Percentiles rank a stretch among this genome's conserved stretches.
These are phyloP conservation scores for Apodemia mormo DNA, from an alignment of 2,888 invertebrate species.

Conservation along the genomic window DNA sequence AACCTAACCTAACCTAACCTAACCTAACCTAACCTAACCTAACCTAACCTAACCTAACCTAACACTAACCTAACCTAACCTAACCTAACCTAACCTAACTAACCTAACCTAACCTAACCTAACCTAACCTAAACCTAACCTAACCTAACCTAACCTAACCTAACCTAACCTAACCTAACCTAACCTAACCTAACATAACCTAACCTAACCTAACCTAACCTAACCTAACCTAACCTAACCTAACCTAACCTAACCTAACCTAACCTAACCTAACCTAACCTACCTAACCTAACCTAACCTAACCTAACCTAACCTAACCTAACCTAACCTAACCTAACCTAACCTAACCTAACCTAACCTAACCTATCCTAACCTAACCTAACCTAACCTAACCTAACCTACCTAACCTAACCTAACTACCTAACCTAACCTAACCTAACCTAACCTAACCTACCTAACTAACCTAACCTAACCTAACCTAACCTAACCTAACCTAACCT, in stretches of 20 bases:
- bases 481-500: slow-evolving; percentile 44
- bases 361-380: slow-evolving; percentile 42
- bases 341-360: slow-evolving; percentile 41
- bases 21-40: slow-evolving; percentile 40
- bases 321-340: slow-evolving; percentile 41
- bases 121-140: too few relatives aligned
- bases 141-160: slow-evolving; percentile 32
- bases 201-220: too few relatives aligned
- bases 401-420: too few relatives aligned
- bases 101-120: slow-evolving; percentile 33
- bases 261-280: too few relatives aligned
- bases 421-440: too few relatives aligned
- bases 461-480: slow-evolving; percentile 43
- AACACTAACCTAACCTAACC: slow-evolving; percentile 41
- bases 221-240: slow-evolving; percentile 41
- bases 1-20: slow-evolving; percentile 40
- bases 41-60: slow-evolving; percentile 38
- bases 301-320: slow-evolving; percentile 40
- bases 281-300: too few relatives aligned
- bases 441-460: too few relatives aligned
- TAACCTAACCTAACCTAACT: slow-evolving; percentile 38
- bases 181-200: slow-evolving; percentile 42
- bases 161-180: slow-evolving; percentile 37
- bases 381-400: too few relatives aligned
- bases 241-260: slow-evolving; percentile 41